phyloP scores from a whole-genome alignment of 2,113 vertebrate genomes.

The Dunckerocampus dactyliophorus region DNA sequence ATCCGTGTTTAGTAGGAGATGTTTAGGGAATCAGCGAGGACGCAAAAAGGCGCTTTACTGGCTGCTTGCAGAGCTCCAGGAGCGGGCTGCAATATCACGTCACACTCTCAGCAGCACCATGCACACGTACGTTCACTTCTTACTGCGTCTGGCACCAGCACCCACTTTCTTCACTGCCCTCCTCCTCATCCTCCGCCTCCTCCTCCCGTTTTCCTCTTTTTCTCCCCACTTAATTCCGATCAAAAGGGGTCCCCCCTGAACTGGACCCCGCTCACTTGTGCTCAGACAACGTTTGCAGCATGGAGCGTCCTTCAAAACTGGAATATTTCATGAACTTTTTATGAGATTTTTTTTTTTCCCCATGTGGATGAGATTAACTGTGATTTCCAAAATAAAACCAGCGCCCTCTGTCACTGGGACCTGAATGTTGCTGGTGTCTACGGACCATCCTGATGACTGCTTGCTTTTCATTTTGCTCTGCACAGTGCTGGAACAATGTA shows the following conservation, averaged over 20 bases:
- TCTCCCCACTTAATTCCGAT: slow-evolving; percentile 59
- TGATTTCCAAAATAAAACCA: slow-evolving; percentile 18
- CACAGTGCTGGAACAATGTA: background rate
- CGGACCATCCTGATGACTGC: background rate
- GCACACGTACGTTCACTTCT: slow-evolving; percentile 69
- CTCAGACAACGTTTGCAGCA: slow-evolving; percentile 40
- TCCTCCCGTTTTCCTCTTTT: background rate
- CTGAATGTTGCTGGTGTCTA: slow-evolving; percentile 22
- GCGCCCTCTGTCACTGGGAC: slow-evolving; percentile 35
- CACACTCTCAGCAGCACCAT: slow-evolving; percentile 74
- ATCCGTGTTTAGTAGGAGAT: slow-evolving; percentile 73
- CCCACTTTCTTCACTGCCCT: slow-evolving; percentile 57
- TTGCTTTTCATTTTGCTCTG: background rate
- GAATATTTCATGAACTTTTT: slow-evolving; percentile 51
- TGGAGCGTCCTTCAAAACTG: slow-evolving; percentile 26
- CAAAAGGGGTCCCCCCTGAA: slow-evolving; percentile 65
- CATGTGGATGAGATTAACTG: slow-evolving; percentile 15
- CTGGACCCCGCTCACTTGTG: slow-evolving; percentile 59
- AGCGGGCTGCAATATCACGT: slow-evolving; percentile 80
- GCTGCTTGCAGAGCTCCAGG: slow-evolving; percentile 68
- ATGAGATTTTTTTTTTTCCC: slow-evolving; percentile 1
- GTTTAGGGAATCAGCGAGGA: slow-evolving; percentile 70
- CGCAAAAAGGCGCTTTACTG: slow-evolving; percentile 68
- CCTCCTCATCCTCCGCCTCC: slow-evolving; percentile 28
- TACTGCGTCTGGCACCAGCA: slow-evolving; percentile 73